These are phyloP conservation scores for Patagioenas fasciata DNA, from an alignment of 2,113 vertebrate species.

Conservation along the genomic window DNA sequence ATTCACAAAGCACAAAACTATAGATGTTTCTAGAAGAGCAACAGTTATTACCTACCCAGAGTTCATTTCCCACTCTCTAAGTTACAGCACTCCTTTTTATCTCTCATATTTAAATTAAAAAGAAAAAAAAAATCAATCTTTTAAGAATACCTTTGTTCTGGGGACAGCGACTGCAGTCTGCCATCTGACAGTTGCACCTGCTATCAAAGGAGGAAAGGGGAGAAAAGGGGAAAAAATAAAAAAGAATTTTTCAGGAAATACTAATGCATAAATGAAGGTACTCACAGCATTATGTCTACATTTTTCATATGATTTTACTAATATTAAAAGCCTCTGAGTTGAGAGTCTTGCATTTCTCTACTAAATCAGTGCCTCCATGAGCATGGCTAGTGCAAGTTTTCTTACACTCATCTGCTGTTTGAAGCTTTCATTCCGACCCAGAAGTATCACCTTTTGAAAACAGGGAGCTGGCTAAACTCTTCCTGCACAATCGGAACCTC, in stretches of 20 bases:
- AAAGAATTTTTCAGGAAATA: neutral
- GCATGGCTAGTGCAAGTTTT: neutral
- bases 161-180: conserved; percentile 72
- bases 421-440: neutral
- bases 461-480: neutral
- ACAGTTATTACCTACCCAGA: neutral
- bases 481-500: neutral
- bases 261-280: neutral
- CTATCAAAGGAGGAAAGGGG: neutral
- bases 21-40: neutral
- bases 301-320: neutral
- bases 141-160: conserved; percentile 77
- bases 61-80: neutral
- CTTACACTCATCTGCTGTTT: neutral
- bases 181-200: conserved; percentile 75
- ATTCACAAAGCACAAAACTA: neutral
- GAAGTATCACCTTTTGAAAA: neutral
- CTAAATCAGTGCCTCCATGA: neutral
- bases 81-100: neutral
- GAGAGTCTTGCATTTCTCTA: neutral
- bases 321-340: neutral
- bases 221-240: neutral
- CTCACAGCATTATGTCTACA: neutral
- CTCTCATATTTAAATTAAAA: neutral
- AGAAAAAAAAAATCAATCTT: neutral